phyloP scores from a whole-genome alignment of 2,113 vertebrate species.

The Laterallus jamaicensis region DNA sequence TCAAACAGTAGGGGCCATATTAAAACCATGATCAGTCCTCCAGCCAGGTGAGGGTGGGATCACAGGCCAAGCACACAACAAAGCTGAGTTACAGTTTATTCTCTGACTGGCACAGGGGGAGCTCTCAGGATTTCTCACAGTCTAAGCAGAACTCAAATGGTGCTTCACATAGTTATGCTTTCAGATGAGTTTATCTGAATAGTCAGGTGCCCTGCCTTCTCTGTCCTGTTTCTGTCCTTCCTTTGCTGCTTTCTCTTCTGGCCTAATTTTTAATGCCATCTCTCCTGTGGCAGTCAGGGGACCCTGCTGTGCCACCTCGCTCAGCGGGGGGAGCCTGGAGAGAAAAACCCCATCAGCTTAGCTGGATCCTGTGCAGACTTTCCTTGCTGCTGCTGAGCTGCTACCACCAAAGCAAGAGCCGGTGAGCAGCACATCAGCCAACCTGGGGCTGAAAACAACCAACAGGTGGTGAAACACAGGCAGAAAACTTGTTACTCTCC shows the following conservation, averaged over 20 bases:
- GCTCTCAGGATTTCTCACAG: neutral
- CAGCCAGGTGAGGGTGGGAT: neutral
- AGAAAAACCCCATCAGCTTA: neutral
- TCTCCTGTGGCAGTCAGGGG: neutral
- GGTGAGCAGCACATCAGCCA: neutral
- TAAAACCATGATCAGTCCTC: neutral
- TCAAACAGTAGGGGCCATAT: neutral
- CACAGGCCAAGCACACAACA: neutral
- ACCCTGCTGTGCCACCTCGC: neutral
- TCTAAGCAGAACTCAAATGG: neutral
- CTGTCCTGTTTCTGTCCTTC: neutral
- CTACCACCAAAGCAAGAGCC: neutral
- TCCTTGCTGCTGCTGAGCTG: neutral
- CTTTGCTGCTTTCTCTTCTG: neutral
- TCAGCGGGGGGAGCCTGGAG: neutral
- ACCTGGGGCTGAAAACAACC: fast-evolving
- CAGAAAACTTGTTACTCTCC: neutral
- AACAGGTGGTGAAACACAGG: neutral
- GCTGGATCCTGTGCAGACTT: neutral
- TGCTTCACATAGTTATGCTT: neutral
- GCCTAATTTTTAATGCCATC: neutral
- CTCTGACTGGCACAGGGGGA: neutral
- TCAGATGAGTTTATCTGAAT: neutral
- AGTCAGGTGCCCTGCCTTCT: neutral
- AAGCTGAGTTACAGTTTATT: neutral